Evolutionary conservation across 2,888 invertebrate species (phyloP), one percentile per base, ranked within the genome.

Genomic region (Idaea straminata): DNA sequence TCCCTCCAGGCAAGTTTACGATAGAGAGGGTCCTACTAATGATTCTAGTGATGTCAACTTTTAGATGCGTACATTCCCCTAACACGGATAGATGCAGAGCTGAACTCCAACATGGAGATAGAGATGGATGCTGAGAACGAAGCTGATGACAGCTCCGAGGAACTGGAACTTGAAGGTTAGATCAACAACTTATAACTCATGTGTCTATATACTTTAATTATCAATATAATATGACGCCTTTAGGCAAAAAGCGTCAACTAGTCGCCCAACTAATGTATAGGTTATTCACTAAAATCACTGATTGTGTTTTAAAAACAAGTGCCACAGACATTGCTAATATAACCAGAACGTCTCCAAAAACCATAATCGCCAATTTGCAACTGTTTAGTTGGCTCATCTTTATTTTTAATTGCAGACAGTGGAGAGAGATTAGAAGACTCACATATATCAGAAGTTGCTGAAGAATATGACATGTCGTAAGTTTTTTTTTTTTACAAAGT

Each of bases 31-130:
- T 62, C 25, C 25, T 25, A 25, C 1, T 25, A 25, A 25, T n/a
- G n/a, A n/a, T n/a, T n/a, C 25, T 2, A 25, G 25, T 62, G 15
- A 34, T 61, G 63, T 62, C n/a, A 25, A 5, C 5, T 86, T 84
- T 5, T 82, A 92, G 91, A 91, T 83, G 83, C 89, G 3, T 89
- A 88, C 73, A 91, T 92, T 69, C 91, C 91, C 0, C 70, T 92
- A 25, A 88, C 88, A 6, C 83, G 92, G 67, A 87, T 92, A 72
- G 88, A 92, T 64, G 78, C 82, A 4, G 83, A 83, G 3, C n/a
- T 80, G 4, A 79, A 77, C 0, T 68, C 69, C 0, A 82, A 80
- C 57, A 75, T 75, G 64, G 84, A 84, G 5, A 73, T 71, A 4
- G 81, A 85, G 1, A 63, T 74, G 0, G 81, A 79, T 3, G 62